phyloP scores from a whole-genome alignment of 2,888 invertebrate genomes.

The Watsonalla cultraria region DNA sequence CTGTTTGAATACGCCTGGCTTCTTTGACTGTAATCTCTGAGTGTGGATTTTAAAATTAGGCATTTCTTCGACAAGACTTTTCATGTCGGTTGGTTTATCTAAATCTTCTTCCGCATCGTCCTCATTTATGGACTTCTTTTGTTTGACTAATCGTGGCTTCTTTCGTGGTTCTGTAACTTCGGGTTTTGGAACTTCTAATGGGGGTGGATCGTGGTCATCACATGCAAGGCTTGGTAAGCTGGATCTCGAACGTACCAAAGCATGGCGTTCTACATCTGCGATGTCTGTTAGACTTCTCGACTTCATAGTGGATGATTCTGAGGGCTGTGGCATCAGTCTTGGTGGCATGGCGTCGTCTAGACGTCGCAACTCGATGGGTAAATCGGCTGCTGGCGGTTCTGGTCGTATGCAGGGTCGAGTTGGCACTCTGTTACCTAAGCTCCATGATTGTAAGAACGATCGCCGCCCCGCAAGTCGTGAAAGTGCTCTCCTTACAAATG shows the following conservation, averaged over 20 bases:
- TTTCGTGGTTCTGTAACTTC: slow-evolving; percentile 77
- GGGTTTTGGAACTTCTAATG: slow-evolving; percentile 37
- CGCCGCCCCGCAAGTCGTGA: slow-evolving; percentile 89
- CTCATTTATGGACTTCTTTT: slow-evolving; percentile 90
- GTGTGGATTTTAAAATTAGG: slow-evolving; percentile 81
- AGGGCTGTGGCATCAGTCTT: slow-evolving; percentile 64
- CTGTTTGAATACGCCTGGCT: slow-evolving; percentile 86
- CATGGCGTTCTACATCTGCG: slow-evolving; percentile 84
- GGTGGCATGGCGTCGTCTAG: slow-evolving; percentile 80
- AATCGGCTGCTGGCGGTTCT: slow-evolving; percentile 87
- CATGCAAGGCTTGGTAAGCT: slow-evolving; percentile 84
- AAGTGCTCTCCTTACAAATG: slow-evolving; percentile 92
- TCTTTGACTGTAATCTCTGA: slow-evolving; percentile 61
- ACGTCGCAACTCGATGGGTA: slow-evolving; percentile 92
- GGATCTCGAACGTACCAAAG: slow-evolving; percentile 86
- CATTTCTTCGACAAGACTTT: slow-evolving; percentile 80
- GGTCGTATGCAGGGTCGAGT: slow-evolving; percentile 81
- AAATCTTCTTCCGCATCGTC: slow-evolving; percentile 83
- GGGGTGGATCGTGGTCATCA: slow-evolving; percentile 50
- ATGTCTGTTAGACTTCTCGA: slow-evolving; percentile 92
- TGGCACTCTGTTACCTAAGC: slow-evolving; percentile 53
- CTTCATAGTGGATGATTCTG: slow-evolving; percentile 82
- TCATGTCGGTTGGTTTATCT: slow-evolving; percentile 84
- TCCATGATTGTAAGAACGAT: slow-evolving; percentile 89
- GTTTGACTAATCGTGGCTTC: slow-evolving; percentile 88